Evolutionary conservation across 2,888 invertebrate genomes (phyloP).

Genomic region (Plebejus anna): DNA sequence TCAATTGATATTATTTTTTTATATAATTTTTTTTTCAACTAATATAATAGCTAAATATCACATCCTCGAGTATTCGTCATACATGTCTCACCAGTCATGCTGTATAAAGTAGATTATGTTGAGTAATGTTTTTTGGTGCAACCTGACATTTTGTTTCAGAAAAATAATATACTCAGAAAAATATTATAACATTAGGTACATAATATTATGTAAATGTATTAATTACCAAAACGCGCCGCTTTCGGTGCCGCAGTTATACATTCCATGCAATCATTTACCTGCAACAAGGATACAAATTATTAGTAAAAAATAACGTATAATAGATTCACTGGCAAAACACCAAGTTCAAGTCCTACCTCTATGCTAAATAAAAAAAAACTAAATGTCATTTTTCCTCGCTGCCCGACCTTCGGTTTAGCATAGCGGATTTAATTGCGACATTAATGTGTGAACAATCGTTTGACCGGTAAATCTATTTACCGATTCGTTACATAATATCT

Average conservation of each 20-base stretch:
- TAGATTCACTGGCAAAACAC: not conserved
- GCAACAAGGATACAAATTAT: not conserved
- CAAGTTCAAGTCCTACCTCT: not conserved
- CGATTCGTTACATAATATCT: constrained; percentile 37
- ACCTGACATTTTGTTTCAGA: no score
- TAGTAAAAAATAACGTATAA: not conserved
- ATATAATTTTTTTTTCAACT: no score
- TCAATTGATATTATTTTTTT: no score
- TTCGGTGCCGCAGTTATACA: not conserved
- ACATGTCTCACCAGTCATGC: no score
- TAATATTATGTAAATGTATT: no score
- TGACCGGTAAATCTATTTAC: constrained; percentile 34
- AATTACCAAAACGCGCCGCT: not conserved
- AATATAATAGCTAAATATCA: no score
- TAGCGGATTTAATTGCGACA: constrained; percentile 28
- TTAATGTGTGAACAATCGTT: constrained; percentile 25
- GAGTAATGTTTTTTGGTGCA: no score
- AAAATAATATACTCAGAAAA: no score
- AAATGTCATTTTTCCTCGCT: constrained; percentile 2
- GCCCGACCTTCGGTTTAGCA: constrained; percentile 2
- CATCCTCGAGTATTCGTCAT: no score
- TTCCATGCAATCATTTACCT: constrained; percentile 7
- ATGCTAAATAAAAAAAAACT: not conserved
- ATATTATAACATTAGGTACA: no score
- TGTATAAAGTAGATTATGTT: no score